These are phyloP conservation scores for Agrotis clavis DNA, from an alignment of 2,888 invertebrate genomes.

Conservation along the genomic window DNA sequence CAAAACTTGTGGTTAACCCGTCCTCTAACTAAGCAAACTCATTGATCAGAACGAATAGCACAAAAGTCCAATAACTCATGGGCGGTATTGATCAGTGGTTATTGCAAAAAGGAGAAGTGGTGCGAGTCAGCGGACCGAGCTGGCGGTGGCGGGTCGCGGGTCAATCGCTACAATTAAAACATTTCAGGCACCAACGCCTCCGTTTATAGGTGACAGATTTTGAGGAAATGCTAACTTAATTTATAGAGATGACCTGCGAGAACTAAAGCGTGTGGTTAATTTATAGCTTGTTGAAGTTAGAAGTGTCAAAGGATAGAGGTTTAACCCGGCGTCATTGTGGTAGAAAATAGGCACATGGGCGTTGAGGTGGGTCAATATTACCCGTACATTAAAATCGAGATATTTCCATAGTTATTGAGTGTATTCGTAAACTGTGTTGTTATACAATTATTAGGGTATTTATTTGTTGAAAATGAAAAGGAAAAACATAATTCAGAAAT, in stretches of 20 bases:
- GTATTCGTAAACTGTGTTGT: too few species aligned
- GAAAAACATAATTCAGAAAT: too few species aligned
- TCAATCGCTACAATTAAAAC: conserved; percentile 58
- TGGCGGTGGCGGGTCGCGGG: conserved; percentile 25
- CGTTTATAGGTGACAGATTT: conserved; percentile 32
- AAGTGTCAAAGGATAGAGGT: not conserved
- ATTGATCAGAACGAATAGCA: conserved; percentile 32
- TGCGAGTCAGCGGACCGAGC: conserved; percentile 46
- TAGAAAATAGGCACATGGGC: too few species aligned
- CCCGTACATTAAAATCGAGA: too few species aligned
- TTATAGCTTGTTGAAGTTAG: not conserved
- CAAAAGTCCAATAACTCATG: conserved; percentile 40
- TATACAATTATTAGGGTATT: too few species aligned
- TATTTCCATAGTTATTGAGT: too few species aligned
- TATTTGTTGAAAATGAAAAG: too few species aligned
- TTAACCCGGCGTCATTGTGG: too few species aligned
- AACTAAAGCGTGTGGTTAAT: not conserved
- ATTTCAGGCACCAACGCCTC: conserved; percentile 41
- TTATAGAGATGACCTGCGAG: not conserved
- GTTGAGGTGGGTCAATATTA: too few species aligned
- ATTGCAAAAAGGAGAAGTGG: conserved; percentile 37
- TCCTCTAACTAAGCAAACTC: conserved; percentile 12
- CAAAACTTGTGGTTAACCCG: conserved; percentile 5
- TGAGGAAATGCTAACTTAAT: conserved; percentile 2
- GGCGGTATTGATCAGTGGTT: conserved; percentile 44